These are phyloP conservation scores for Limenitis camilla DNA, from an alignment of 2,888 invertebrate species.

Conservation along the genomic window DNA sequence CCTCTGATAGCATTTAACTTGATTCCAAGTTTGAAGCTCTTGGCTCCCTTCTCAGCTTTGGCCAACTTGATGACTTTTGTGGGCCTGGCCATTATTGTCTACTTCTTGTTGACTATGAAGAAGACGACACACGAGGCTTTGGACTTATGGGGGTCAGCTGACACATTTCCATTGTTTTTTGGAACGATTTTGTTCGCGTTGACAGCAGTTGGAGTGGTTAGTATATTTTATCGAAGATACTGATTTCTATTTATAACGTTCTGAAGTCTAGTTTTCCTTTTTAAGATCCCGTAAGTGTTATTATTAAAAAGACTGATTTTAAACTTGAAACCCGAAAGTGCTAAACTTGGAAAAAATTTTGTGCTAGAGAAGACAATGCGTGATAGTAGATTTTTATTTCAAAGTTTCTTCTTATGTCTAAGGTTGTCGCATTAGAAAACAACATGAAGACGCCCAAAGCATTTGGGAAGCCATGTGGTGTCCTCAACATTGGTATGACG, in stretches of 20 bases:
- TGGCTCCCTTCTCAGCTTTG: conserved; percentile 88
- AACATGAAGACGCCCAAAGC: conserved; percentile 89
- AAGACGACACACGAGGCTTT: conserved; percentile 58
- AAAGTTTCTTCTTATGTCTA: too few species aligned
- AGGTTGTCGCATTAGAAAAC: conserved; percentile 94
- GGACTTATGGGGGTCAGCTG: conserved; percentile 52
- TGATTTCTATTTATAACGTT: too few species aligned
- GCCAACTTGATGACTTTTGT: conserved; percentile 87
- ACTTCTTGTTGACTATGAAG: conserved; percentile 76
- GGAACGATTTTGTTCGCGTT: conserved; percentile 94
- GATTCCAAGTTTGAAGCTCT: conserved; percentile 82
- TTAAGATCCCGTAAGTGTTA: too few species aligned
- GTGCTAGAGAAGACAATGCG: too few species aligned
- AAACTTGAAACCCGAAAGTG: too few species aligned
- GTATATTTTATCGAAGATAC: too few species aligned
- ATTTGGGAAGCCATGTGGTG: conserved; percentile 85
- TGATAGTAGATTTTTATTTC: too few species aligned
- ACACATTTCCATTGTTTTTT: conserved; percentile 84
- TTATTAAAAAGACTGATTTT: too few species aligned
- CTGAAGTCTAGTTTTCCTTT: too few species aligned
- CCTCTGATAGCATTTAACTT: conserved; percentile 82
- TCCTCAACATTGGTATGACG: conserved; percentile 87
- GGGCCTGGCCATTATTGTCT: conserved; percentile 84
- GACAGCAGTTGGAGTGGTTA: conserved; percentile 87
- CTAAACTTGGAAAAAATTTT: too few species aligned